Conservation (phyloP, 2,113 vertebrate species). For the Myxocyprinus asiaticus region DNA sequence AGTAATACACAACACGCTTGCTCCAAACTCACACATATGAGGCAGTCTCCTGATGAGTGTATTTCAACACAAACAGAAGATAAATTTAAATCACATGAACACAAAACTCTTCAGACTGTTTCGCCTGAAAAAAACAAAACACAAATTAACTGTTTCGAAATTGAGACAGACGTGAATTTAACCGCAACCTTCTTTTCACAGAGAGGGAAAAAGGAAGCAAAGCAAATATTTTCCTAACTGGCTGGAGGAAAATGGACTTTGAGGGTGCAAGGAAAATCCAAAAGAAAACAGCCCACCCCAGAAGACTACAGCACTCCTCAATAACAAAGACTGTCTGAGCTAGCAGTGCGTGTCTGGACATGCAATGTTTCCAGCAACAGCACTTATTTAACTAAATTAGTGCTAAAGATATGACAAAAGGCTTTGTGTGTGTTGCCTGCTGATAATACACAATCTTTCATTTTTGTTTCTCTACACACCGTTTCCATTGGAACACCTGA, state of each 20-base stretch:
- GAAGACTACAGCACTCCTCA: constrained; percentile 15
- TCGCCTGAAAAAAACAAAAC: no score
- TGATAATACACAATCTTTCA: background rate
- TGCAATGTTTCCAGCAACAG: constrained; percentile 10
- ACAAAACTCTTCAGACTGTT: constrained; percentile 20
- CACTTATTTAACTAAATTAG: background rate
- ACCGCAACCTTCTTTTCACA: background rate
- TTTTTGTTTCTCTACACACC: background rate
- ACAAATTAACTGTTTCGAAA: no score
- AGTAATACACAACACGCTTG: constrained; percentile 26
- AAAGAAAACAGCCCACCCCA: constrained; percentile 38
- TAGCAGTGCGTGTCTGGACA: constrained; percentile 33
- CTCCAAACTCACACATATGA: constrained; percentile 25
- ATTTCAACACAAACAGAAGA: constrained; percentile 15
- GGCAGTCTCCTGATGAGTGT: background rate
- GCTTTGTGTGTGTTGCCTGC: background rate
- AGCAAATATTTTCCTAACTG: constrained; percentile 35
- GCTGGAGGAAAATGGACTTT: constrained; percentile 5
- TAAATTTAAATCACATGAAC: constrained; percentile 3
- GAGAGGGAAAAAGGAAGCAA: constrained; percentile 3
- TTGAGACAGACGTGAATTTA: constrained; percentile 22
- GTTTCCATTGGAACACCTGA: background rate
- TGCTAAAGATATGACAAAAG: constrained; percentile 4
- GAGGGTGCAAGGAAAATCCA: constrained; percentile 25
- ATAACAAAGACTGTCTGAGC: constrained; percentile 33